These are phyloP conservation scores for Digitonthophagus gazella DNA, from an alignment of 2,888 invertebrate species.

Conservation along the genomic window DNA sequence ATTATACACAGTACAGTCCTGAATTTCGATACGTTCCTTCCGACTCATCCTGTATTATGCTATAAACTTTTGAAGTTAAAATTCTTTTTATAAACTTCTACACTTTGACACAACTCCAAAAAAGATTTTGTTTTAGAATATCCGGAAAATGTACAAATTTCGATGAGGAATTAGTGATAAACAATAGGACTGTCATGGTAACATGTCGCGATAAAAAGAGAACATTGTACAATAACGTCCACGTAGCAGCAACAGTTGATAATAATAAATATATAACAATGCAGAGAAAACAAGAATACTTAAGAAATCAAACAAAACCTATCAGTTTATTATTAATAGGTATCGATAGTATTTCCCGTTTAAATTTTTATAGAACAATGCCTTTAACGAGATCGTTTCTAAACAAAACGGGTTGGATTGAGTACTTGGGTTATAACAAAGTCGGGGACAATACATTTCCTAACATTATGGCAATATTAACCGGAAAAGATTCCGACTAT, in stretches of 20 bases:
- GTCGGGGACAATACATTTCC: conserved; percentile 89
- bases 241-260: conserved; percentile 55
- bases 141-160: conserved; percentile 53
- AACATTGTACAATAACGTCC: conserved; percentile 56
- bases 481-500: conserved; percentile 29
- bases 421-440: conserved; percentile 55
- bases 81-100: too few species aligned
- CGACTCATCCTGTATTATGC: too few species aligned
- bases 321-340: conserved; percentile 76
- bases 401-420: conserved; percentile 52
- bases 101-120: too few species aligned
- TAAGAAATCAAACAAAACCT: conserved; percentile 19
- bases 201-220: conserved; percentile 49
- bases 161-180: conserved; percentile 43
- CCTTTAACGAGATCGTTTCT: conserved; percentile 69
- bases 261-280: conserved; percentile 46
- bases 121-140: conserved; percentile 51
- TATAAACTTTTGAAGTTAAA: too few species aligned
- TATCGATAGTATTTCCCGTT: conserved; percentile 80
- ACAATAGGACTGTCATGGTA: conserved; percentile 54
- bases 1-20: too few species aligned
- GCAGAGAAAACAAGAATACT: conserved; percentile 45
- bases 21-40: too few species aligned
- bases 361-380: conserved; percentile 75
- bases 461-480: conserved; percentile 72